phyloP scores from a whole-genome alignment of 2,888 invertebrate species.

The Luperina testacea region DNA sequence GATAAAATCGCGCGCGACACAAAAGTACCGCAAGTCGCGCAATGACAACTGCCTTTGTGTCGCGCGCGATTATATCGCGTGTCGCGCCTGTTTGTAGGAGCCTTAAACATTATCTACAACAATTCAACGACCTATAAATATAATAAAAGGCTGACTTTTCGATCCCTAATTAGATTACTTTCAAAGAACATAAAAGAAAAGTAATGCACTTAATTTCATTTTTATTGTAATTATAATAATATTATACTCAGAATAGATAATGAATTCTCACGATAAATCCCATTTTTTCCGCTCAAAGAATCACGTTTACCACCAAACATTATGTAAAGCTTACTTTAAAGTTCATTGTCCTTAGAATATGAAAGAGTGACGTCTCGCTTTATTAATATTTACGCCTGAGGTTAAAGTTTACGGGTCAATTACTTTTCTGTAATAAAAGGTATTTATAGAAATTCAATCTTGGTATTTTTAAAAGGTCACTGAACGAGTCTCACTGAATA shows the following conservation, averaged over 20 bases:
- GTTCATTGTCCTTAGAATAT: constrained; percentile 66
- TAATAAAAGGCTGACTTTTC: not conserved
- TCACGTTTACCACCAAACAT: constrained; percentile 53
- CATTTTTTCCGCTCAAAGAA: constrained; percentile 57
- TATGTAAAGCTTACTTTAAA: constrained; percentile 51
- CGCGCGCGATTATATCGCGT: too few relatives aligned
- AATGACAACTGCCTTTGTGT: too few relatives aligned
- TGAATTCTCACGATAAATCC: constrained; percentile 57
- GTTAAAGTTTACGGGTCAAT: constrained; percentile 40
- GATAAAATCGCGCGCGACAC: too few relatives aligned
- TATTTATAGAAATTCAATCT: not conserved
- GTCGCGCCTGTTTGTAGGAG: too few relatives aligned
- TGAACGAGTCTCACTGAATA: not conserved
- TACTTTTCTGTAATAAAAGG: constrained; percentile 27
- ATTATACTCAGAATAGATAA: constrained; percentile 30
- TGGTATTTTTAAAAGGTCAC: constrained; percentile 12
- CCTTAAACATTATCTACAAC: not conserved
- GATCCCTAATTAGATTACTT: constrained; percentile 23
- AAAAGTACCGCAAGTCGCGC: too few relatives aligned
- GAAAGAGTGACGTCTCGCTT: constrained; percentile 17
- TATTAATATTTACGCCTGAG: constrained; percentile 35
- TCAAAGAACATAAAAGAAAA: constrained; percentile 24
- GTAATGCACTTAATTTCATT: constrained; percentile 16
- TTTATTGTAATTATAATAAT: constrained; percentile 13
- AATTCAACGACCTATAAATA: constrained; percentile 6